phyloP scores from a whole-genome alignment of 1,140 invertebrate species.

The Idris sp. region DNA sequence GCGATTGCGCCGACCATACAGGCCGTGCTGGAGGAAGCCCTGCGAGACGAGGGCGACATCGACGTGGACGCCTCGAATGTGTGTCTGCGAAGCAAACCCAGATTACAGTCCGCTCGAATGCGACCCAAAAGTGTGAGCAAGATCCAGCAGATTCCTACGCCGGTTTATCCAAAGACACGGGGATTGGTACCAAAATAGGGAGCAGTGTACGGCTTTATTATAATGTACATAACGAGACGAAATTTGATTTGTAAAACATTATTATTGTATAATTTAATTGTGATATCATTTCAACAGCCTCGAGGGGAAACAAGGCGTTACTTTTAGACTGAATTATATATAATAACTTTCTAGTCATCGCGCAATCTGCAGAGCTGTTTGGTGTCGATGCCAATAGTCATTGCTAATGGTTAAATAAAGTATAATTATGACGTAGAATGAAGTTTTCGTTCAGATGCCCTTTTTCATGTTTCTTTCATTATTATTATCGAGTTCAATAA shows the following conservation, averaged over 20 bases:
- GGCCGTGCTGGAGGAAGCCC: slow-evolving; percentile 85
- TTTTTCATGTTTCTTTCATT: no score
- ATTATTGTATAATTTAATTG: slow-evolving; percentile 48
- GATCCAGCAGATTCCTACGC: slow-evolving; percentile 71
- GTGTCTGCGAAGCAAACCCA: slow-evolving; percentile 67
- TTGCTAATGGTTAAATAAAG: slow-evolving; percentile 62
- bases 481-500: no score
- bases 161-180: slow-evolving; percentile 79
- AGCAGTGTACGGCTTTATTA: background rate
- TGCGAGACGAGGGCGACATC: slow-evolving; percentile 85
- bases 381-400: slow-evolving; percentile 59
- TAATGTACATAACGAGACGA: slow-evolving; percentile 59
- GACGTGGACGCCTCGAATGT: slow-evolving; percentile 82
- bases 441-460: slow-evolving; percentile 8
- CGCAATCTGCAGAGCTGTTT: slow-evolving; percentile 65
- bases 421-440: slow-evolving; percentile 38
- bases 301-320: slow-evolving; percentile 16
- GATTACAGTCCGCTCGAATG: slow-evolving; percentile 68
- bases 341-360: slow-evolving; percentile 72
- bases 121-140: slow-evolving; percentile 72
- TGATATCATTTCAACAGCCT: slow-evolving; percentile 53
- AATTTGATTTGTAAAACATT: slow-evolving; percentile 51
- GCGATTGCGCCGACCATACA: slow-evolving; percentile 85
- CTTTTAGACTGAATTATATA: slow-evolving; percentile 66
- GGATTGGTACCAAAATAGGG: slow-evolving; percentile 81